Percentiles rank a stretch among this genome's conserved stretches.
Conservation (phyloP, 2,888 invertebrate species). For the Diaphora mendica region DNA sequence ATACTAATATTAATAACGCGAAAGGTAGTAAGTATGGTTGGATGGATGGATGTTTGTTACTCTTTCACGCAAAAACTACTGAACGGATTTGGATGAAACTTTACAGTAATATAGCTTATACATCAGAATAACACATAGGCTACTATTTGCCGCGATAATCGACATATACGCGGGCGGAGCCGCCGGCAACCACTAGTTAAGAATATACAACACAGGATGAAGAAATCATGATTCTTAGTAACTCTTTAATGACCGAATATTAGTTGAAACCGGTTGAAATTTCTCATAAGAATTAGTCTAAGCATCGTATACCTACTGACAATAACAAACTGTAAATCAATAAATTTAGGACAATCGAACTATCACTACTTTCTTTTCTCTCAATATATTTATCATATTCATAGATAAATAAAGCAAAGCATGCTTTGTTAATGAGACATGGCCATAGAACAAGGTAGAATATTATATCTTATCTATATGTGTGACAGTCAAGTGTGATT, state of each 20-base stretch:
- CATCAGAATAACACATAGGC: no score
- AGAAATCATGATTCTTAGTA: neutral
- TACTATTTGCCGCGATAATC: no score
- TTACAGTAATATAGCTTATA: no score
- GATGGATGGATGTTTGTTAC: no score
- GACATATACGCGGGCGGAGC: no score
- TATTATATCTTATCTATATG: slow-evolving; percentile 42
- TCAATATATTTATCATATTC: neutral
- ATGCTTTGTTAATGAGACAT: slow-evolving; percentile 42
- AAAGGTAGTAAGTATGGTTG: no score
- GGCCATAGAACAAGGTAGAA: slow-evolving; percentile 27
- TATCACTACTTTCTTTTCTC: neutral
- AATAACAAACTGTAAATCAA: neutral
- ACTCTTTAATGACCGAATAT: neutral
- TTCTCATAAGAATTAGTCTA: neutral
- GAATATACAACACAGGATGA: neutral
- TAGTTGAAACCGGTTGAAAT: neutral
- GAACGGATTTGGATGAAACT: no score
- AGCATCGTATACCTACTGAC: neutral
- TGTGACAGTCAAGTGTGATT: slow-evolving; percentile 52
- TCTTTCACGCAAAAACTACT: no score
- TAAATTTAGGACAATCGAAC: neutral
- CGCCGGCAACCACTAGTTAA: neutral
- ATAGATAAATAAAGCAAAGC: slow-evolving; percentile 15
- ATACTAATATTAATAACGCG: no score